A percentile compares a stretch with the other conserved stretches of the same genome.
phyloP scores from a whole-genome alignment of 2,888 invertebrate species.

The Camponotus fellah region DNA sequence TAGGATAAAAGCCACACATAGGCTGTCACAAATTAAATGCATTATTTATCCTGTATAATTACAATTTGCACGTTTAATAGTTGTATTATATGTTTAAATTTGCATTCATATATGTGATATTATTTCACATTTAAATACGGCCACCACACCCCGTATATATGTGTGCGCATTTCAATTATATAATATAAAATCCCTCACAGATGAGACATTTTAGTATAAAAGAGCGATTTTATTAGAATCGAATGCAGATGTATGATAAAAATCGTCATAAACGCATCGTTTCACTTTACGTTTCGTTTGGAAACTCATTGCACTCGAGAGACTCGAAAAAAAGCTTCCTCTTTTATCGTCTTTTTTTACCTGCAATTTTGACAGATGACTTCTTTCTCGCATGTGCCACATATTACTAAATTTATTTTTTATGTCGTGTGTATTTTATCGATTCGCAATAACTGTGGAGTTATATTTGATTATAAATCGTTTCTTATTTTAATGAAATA shows the following conservation, averaged over 20 bases:
- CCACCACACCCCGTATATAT: too few relatives aligned
- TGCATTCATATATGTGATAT: not conserved
- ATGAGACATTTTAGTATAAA: not conserved
- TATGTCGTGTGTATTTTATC: constrained; percentile 1
- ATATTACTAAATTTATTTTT: constrained; percentile 10
- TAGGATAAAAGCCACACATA: not conserved
- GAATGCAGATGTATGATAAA: not conserved
- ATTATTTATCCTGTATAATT: not conserved
- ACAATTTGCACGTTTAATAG: not conserved
- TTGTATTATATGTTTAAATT: not conserved
- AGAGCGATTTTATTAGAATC: not conserved
- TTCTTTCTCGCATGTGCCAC: not conserved
- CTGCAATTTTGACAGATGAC: constrained; percentile 15
- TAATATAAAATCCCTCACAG: not conserved
- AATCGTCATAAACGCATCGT: constrained; percentile 5
- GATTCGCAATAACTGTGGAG: too few relatives aligned
- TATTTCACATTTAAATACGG: not conserved
- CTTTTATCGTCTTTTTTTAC: constrained; percentile 25
- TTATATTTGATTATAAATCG: not conserved
- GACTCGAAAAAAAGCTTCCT: not conserved
- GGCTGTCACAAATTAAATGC: not conserved
- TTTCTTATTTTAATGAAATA: not conserved
- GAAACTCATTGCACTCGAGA: not conserved
- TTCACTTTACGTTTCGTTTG: not conserved
- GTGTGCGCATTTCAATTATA: not conserved